Conservation (phyloP, 64 coral and sea anemone species). For the Montipora sp. region DNA sequence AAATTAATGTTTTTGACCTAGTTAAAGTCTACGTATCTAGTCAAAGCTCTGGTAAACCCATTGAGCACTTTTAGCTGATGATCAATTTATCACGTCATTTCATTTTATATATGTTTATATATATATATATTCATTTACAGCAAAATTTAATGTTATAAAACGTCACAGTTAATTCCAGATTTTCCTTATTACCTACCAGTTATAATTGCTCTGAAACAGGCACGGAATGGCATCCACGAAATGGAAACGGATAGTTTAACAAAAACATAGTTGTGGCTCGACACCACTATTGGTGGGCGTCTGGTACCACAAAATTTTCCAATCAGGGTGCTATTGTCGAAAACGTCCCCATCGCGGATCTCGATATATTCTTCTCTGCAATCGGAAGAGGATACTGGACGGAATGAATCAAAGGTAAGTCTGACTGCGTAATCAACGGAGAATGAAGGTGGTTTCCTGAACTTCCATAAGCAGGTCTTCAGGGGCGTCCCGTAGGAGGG, state of each 20-base stretch:
- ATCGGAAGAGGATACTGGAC: background rate
- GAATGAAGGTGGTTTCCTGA: background rate
- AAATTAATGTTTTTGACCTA: too few species aligned
- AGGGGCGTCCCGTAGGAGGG: too few species aligned
- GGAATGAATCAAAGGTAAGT: background rate
- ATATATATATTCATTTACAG: too few species aligned
- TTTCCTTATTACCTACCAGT: background rate
- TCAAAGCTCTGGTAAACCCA: too few species aligned
- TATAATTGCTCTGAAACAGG: background rate
- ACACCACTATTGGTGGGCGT: constrained; percentile 2
- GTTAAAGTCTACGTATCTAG: too few species aligned
- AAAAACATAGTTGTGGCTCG: constrained; percentile 3
- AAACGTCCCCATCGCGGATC: background rate
- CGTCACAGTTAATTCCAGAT: background rate
- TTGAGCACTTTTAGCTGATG: too few species aligned
- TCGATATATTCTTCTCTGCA: constrained; percentile 8
- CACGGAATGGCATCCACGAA: background rate
- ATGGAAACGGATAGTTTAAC: background rate
- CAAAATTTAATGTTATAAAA: too few species aligned
- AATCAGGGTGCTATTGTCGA: background rate
- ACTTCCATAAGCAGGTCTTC: constrained; percentile 4
- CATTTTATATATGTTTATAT: too few species aligned
- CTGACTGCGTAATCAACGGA: background rate
- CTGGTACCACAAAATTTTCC: constrained; percentile 5
- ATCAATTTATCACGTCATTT: too few species aligned